phyloP scores from a whole-genome alignment of 2,797 vertebrate species.

The Synanceia verrucosa region DNA sequence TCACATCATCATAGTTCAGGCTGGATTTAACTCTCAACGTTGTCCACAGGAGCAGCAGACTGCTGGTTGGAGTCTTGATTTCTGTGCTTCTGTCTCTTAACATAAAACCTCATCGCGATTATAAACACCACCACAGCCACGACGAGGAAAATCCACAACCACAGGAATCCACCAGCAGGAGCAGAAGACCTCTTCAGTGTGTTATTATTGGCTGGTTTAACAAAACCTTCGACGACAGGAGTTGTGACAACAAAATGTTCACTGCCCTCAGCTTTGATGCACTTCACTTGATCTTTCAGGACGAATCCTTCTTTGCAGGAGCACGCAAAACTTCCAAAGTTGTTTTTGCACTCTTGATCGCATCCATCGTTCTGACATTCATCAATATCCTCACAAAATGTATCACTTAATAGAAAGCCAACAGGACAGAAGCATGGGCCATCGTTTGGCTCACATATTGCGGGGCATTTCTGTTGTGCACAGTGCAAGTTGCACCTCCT shows the following conservation, averaged over 20 bases:
- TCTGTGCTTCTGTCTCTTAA: slow-evolving; percentile 41
- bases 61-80: slow-evolving; percentile 18
- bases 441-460: neutral
- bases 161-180: slow-evolving; percentile 35
- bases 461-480: slow-evolving; percentile 29
- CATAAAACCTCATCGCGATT: slow-evolving; percentile 46
- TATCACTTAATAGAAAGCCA: slow-evolving; percentile 34
- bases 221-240: neutral
- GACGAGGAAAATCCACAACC: slow-evolving; percentile 57
- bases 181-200: slow-evolving; percentile 15
- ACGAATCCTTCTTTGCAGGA: slow-evolving; percentile 55
- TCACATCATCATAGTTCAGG: neutral
- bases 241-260: neutral
- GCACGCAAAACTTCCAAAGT: slow-evolving; percentile 71
- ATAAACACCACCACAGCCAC: slow-evolving; percentile 44
- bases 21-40: neutral
- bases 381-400: slow-evolving; percentile 63
- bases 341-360: slow-evolving; percentile 62
- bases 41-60: neutral
- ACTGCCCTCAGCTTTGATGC: neutral
- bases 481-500: slow-evolving; percentile 58
- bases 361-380: slow-evolving; percentile 59
- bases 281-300: slow-evolving; percentile 38
- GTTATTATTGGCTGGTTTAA: slow-evolving; percentile 21
- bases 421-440: slow-evolving; percentile 47